Conservation (phyloP, 30 jellyfish, hydroid and myxozoan genomes). For the Aurelia aurita region DNA sequence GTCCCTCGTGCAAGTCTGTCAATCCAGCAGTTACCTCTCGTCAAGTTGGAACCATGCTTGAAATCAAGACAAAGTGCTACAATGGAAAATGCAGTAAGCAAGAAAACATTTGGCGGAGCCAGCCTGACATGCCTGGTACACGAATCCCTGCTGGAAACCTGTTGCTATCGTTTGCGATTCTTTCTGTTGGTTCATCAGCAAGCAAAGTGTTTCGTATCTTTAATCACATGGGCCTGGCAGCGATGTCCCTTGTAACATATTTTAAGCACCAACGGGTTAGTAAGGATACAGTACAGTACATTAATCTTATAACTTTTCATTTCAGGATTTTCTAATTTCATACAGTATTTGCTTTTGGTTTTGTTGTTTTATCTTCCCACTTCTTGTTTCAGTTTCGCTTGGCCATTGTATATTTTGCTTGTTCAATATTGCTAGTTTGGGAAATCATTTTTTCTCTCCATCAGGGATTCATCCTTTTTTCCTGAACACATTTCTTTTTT, state of each 20-base stretch:
- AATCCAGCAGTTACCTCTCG: constrained; percentile 2
- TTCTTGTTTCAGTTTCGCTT: no score
- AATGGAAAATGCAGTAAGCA: constrained; percentile 11
- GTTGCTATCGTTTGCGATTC: constrained; percentile 28
- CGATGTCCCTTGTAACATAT: constrained; percentile 23
- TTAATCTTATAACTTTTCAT: no score
- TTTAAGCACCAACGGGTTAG: constrained; percentile 32
- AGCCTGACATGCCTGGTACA: constrained; percentile 38
- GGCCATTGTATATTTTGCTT: no score
- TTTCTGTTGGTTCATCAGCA: constrained; percentile 34
- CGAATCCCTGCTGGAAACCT: constrained; percentile 31
- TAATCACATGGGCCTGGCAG: constrained; percentile 25
- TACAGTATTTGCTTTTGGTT: no score
- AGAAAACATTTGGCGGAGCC: constrained; percentile 17
- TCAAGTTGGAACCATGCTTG: constrained; percentile 34
- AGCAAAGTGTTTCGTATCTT: constrained; percentile 23
- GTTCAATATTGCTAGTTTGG: no score
- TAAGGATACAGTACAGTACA: no score
- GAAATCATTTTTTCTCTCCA: no score
- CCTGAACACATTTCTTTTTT: no score
- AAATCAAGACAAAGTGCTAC: constrained; percentile 29
- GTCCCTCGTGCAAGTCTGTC: constrained; percentile 13
- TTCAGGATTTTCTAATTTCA: no score
- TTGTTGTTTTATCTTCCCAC: no score
- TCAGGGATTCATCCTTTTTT: no score